Percentiles rank a stretch among this genome's conserved stretches.
phyloP scores from a whole-genome alignment of 1,140 invertebrate species.

The Dufourea novaeangliae region DNA sequence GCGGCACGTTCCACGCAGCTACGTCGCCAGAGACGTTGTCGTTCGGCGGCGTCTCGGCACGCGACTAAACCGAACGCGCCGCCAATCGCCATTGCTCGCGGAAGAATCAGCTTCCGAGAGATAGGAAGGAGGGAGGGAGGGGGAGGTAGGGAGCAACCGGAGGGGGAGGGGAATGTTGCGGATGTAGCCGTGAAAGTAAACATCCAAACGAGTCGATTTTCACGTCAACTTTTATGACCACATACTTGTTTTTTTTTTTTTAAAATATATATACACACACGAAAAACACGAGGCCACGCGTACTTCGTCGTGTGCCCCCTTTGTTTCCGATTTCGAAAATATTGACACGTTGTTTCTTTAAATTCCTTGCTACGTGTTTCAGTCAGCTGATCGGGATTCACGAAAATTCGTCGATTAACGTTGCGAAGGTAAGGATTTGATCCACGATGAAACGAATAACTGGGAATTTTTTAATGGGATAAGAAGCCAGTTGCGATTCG shows the following conservation, averaged over 20 bases:
- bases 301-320: no score
- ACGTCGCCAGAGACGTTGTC: slow-evolving; percentile 24
- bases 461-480: not conserved
- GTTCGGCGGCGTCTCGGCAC: slow-evolving; percentile 53
- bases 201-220: no score
- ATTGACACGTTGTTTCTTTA: no score
- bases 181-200: slow-evolving; percentile 24
- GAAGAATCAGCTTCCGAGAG: slow-evolving; percentile 7
- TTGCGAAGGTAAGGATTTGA: not conserved
- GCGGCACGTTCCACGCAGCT: not conserved
- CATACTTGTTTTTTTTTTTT: no score
- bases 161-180: slow-evolving; percentile 13
- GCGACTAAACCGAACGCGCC: slow-evolving; percentile 60
- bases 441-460: not conserved
- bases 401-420: no score
- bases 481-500: slow-evolving; percentile 5
- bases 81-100: slow-evolving; percentile 49
- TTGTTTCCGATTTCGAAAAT: no score
- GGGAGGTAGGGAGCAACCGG: slow-evolving; percentile 17
- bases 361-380: no score
- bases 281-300: no score
- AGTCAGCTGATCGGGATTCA: no score
- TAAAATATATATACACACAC: no score
- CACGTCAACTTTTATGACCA: no score
- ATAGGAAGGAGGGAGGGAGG: slow-evolving; percentile 5